Evolutionary conservation across 2,888 invertebrate genomes (phyloP), one percentile per base, ranked within the genome.

Genomic region (Amphimallon solstitiale): DNA sequence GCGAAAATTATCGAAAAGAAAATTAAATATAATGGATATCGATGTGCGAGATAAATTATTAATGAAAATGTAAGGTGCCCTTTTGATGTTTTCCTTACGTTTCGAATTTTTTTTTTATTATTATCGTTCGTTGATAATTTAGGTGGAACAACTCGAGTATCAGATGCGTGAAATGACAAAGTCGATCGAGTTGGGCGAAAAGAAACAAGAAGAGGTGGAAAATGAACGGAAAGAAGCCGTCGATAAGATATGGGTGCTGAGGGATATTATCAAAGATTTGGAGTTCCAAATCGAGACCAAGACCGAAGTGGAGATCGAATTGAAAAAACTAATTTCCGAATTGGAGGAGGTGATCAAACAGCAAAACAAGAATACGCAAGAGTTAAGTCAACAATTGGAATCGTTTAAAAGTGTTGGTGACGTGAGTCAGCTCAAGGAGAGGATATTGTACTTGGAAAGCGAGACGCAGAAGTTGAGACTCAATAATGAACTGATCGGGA

Each of bases 91-190:
- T 23, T 1, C 21, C 10, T 15, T 15, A 45, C 23, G n/a, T 43
- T 19, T 40, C 7, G 14, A 12, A 3, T 29, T 10, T 21, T 38
- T 15, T 35, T 37, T 21, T 12, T 43, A 38, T 19, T 37, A n/a
- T 63, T 17, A 14, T 2, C 19, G 35, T 29, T 3, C 17, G 23
- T 23, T 23, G 9, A 3, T 29, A 1, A 29, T 29, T 29, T 5
- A 94, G 95, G 90, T 93, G 59, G 93, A 93, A 77, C 90, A 90
- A 61, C 82, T 94, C 70, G 93, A 93, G 81, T 84, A 86, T 1
- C 92, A 95, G 81, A 84, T 92, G 49, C 87, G 89, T 29, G 91
- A 92, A 67, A 86, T 90, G 82, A 87, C 87, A 49, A 84, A 86
- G 70, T 82, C 87, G 56, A 86, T 92, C 68, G 78, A 83, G 1